Evolutionary conservation across 2,113 vertebrate species (phyloP), one percentile per base, ranked within the genome.

Genomic region (Aspidoscelis tigris): DNA sequence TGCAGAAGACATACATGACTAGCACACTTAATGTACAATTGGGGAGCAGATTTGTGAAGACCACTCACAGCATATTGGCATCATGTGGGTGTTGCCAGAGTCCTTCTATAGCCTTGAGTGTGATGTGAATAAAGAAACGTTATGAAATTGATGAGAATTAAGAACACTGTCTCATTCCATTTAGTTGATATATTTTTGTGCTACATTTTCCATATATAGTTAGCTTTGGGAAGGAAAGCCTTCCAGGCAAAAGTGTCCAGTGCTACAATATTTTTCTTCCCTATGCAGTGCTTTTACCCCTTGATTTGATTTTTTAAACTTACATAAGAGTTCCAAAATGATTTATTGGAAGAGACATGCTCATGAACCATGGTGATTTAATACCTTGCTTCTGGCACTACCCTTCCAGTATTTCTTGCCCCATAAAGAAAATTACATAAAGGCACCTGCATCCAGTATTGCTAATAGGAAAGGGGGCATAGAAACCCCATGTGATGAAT

Each of bases 281-380:
- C 24, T 26, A 58, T 71, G 55, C 70, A 88, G 14, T 1, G 14
- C 44, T 50, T 88, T 6, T 41, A 73, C 72, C 0, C 4, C 2
- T 11, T 65, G 26, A 50, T 6, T 6, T 6, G 8, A 50, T 0
- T 80, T 64, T 61, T 18, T 20, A 44, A 12, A 44, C 39, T 61
- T 64, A 43, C 53, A 78, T 43, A 16, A 74, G 55, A 41, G 61
- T 12, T 73, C 1, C 41, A 80, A n/a, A 86, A 71, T 74, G 0
- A 0, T 86, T 87, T 86, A 41, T 88, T 55, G 70, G 43, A 82
- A 44, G 4, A 39, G 9, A 7, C 7, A 85, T 6, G 80, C 0
- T 41, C 53, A 69, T 41, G 0, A 3, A 64, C 72, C 26, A 14
- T 80, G 14, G 61, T 53, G 20, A 3, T 3, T n/a, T 43, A 75